Evolutionary conservation across 1,140 invertebrate genomes (phyloP).

Genomic region (Euborellia annulipes): DNA sequence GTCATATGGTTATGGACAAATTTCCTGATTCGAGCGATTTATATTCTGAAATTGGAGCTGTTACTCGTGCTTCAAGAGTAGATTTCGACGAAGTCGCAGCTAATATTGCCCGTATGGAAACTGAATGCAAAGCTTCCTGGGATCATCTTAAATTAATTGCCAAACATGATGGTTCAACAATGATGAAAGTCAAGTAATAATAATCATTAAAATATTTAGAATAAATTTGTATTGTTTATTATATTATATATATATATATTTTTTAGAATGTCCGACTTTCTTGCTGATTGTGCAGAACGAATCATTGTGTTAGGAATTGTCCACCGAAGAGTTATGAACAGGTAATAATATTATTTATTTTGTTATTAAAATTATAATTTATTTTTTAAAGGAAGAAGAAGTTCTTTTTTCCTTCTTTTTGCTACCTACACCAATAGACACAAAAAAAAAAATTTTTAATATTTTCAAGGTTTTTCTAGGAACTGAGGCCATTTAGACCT

Average conservation of each 20-base stretch:
- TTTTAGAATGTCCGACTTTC: slow-evolving; percentile 80
- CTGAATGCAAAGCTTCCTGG: slow-evolving; percentile 94
- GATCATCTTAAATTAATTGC: slow-evolving; percentile 91
- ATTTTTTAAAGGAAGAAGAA: no score
- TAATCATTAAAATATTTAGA: no score
- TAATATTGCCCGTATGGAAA: slow-evolving; percentile 78
- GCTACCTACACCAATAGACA: no score
- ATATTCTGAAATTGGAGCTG: slow-evolving; percentile 91
- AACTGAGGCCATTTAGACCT: no score
- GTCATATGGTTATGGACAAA: slow-evolving; percentile 93
- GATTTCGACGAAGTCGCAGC: slow-evolving; percentile 79
- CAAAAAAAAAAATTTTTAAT: no score
- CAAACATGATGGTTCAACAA: slow-evolving; percentile 80
- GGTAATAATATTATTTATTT: no score
- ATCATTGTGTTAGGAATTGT: slow-evolving; percentile 89
- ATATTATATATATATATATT: slow-evolving; percentile 15
- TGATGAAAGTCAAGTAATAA: slow-evolving; percentile 62
- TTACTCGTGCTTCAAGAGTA: slow-evolving; percentile 82
- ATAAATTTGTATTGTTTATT: no score
- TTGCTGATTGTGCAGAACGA: slow-evolving; percentile 90
- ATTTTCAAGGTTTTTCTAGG: no score
- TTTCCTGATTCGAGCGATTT: slow-evolving; percentile 88
- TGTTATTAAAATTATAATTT: no score
- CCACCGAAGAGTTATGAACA: slow-evolving; percentile 77
- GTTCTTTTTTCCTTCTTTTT: no score